Percentiles rank a stretch among this genome's conserved stretches.
Conservation (phyloP, 2,888 invertebrate genomes). For the Drosophila meridiana region DNA sequence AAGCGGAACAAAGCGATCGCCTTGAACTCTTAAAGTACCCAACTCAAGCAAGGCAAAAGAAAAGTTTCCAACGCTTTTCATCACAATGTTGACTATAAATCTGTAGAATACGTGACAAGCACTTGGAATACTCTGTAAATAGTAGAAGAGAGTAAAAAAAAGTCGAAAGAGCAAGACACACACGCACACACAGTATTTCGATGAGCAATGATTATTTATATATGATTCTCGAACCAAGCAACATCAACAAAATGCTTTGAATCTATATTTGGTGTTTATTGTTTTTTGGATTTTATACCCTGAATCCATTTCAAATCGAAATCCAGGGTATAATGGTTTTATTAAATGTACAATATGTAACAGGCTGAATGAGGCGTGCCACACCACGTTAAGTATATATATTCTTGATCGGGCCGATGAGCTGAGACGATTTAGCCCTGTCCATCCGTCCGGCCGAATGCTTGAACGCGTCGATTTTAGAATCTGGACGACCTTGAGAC, state of each 20-base stretch:
- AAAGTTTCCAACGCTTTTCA: constrained; percentile 12
- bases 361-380: too few relatives aligned
- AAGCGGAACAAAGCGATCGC: constrained; percentile 31
- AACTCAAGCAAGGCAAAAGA: constrained; percentile 17
- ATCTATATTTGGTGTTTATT: constrained; percentile 35
- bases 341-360: too few relatives aligned
- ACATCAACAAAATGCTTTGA: not conserved
- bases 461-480: too few relatives aligned
- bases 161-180: not conserved
- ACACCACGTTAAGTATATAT: too few relatives aligned
- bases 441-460: too few relatives aligned
- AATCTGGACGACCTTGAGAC: too few relatives aligned
- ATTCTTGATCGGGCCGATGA: too few relatives aligned
- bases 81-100: too few relatives aligned
- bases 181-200: not conserved
- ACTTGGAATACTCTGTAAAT: not conserved
- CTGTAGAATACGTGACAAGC: not conserved
- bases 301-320: too few relatives aligned
- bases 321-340: too few relatives aligned
- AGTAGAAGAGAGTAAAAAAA: not conserved
- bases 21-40: constrained; percentile 55
- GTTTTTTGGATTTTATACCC: not conserved
- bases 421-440: too few relatives aligned
- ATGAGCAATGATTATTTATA: constrained; percentile 6
- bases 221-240: not conserved